A percentile compares a stretch with the other conserved stretches of the same genome.
Evolutionary conservation across 2,888 invertebrate genomes (phyloP).

Genomic region (Spialia ferax): DNA sequence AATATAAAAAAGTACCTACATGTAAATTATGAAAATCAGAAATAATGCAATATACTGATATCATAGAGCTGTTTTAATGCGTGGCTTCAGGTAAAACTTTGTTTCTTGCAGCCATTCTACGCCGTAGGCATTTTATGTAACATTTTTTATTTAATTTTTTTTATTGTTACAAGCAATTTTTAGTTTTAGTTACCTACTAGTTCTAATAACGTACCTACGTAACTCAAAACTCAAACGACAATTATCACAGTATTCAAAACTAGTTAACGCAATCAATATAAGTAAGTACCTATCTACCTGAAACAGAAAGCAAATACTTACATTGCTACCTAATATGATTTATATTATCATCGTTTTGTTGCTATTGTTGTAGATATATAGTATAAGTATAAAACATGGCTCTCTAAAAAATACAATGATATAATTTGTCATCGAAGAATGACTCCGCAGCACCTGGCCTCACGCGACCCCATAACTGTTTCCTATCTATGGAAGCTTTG

Average conservation of each 20-base stretch:
- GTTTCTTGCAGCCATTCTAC: too few relatives aligned
- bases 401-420: constrained; percentile 74
- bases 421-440: constrained; percentile 79
- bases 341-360: constrained; percentile 65
- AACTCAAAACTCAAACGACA: background rate
- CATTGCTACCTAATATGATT: constrained; percentile 1
- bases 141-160: too few relatives aligned
- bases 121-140: too few relatives aligned
- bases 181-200: too few relatives aligned
- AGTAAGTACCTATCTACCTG: background rate
- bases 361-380: constrained; percentile 58
- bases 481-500: constrained; percentile 37
- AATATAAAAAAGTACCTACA: too few relatives aligned
- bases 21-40: too few relatives aligned
- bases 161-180: too few relatives aligned
- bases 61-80: too few relatives aligned
- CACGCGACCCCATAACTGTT: constrained; percentile 70
- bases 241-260: background rate
- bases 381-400: constrained; percentile 53
- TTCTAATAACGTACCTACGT: too few relatives aligned
- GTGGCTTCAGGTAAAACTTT: too few relatives aligned
- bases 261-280: background rate
- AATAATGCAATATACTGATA: too few relatives aligned
- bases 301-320: background rate
- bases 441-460: constrained; percentile 75